Conservation (phyloP, 1,140 invertebrate species). For the Calephelis nemesis region DNA sequence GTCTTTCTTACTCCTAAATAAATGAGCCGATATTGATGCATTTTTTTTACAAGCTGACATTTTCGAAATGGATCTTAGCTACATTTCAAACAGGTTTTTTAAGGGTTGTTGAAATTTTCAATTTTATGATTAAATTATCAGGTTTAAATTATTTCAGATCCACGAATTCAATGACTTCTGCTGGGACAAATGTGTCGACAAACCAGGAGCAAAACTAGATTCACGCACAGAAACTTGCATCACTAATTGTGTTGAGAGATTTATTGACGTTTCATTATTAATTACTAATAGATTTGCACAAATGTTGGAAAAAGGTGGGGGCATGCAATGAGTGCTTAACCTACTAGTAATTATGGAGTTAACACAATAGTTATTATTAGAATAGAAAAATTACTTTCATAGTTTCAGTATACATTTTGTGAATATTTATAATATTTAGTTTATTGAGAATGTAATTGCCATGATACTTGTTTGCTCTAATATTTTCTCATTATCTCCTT, state of each 20-base stretch:
- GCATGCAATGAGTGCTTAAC: constrained; percentile 54
- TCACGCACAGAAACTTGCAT: constrained; percentile 93
- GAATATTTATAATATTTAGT: too few species aligned
- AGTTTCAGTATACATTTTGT: too few species aligned
- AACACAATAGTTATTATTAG: not conserved
- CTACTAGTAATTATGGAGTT: too few species aligned
- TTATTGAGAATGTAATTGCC: not conserved
- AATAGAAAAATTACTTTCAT: constrained; percentile 11
- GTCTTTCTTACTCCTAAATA: too few species aligned
- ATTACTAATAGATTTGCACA: constrained; percentile 93
- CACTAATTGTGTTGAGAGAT: constrained; percentile 95
- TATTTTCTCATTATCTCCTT: too few species aligned
- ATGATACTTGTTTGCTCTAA: not conserved
- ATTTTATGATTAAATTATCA: constrained; percentile 5
- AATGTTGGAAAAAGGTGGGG: constrained; percentile 84
- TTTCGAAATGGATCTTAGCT: too few species aligned
- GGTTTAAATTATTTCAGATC: constrained; percentile 81
- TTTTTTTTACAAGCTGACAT: too few species aligned
- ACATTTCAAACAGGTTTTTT: too few species aligned
- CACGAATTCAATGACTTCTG: constrained; percentile 95
- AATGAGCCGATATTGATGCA: too few species aligned
- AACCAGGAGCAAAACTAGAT: constrained; percentile 92
- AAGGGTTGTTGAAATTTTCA: too few species aligned
- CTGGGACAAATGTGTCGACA: constrained; percentile 97
- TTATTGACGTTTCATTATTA: constrained; percentile 93